Evolutionary conservation across 2,888 invertebrate species (phyloP).

Genomic region (Alsophila aescularia): DNA sequence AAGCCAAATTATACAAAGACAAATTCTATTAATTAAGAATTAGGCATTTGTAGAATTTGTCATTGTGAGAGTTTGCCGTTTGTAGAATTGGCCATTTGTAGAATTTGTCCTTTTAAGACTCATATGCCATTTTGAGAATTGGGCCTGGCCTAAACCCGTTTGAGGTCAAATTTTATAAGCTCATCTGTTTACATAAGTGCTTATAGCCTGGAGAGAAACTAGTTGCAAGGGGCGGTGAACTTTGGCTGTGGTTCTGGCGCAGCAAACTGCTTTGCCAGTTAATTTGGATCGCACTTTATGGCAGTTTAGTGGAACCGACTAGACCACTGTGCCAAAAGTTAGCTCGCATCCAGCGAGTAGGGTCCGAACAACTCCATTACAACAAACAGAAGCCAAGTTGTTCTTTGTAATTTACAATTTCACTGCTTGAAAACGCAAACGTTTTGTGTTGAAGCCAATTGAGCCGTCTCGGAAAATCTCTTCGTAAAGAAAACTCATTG

Average conservation of each 20-base stretch:
- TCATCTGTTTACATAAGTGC: slow-evolving; percentile 9
- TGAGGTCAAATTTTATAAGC: not conserved
- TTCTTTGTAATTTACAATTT: slow-evolving; percentile 16
- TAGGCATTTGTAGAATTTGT: too few species aligned
- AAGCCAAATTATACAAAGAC: too few species aligned
- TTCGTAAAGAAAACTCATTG: slow-evolving; percentile 27
- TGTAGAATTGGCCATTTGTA: too few species aligned
- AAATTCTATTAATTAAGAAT: too few species aligned
- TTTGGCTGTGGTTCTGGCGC: slow-evolving; percentile 48
- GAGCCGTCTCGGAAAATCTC: slow-evolving; percentile 7
- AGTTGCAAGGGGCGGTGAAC: slow-evolving; percentile 55
- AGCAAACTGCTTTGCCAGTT: slow-evolving; percentile 51
- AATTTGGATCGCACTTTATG: slow-evolving; percentile 70
- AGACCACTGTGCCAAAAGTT: slow-evolving; percentile 67
- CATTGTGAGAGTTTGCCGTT: too few species aligned
- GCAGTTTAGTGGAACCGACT: slow-evolving; percentile 56
- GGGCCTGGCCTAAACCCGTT: not conserved
- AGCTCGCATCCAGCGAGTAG: slow-evolving; percentile 21
- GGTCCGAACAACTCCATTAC: slow-evolving; percentile 15
- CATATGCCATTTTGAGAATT: too few species aligned
- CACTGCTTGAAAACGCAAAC: slow-evolving; percentile 2
- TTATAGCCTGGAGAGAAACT: slow-evolving; percentile 27
- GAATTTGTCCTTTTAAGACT: too few species aligned
- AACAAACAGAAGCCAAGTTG: slow-evolving; percentile 16
- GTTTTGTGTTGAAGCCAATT: not conserved